Percentiles rank a stretch among this genome's conserved stretches.
These are phyloP conservation scores for Uropetala carovei DNA, from an alignment of 2,888 invertebrate genomes.

Conservation along the genomic window DNA sequence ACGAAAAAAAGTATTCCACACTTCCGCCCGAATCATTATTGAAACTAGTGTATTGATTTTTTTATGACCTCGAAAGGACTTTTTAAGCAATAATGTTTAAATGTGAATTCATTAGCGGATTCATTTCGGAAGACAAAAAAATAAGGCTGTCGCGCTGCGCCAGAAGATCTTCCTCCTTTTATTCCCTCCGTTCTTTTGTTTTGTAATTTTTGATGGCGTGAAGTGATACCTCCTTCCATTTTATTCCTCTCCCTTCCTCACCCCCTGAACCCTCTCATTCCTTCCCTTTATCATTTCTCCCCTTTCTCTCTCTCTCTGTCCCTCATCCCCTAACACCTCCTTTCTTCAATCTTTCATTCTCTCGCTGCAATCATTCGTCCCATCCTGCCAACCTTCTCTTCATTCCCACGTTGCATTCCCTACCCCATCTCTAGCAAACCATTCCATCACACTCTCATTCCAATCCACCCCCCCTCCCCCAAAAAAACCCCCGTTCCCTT, in stretches of 20 bases:
- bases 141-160: neutral
- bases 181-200: neutral
- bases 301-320: neutral
- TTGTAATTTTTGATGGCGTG: neutral
- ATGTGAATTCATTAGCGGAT: conserved; percentile 2
- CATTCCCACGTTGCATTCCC: neutral
- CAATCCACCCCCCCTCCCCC: neutral
- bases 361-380: neutral
- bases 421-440: too few relatives aligned
- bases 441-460: neutral
- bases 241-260: neutral
- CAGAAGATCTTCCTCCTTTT: neutral
- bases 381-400: neutral
- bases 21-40: neutral
- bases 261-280: neutral
- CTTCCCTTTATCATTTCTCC: neutral
- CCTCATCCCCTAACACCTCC: neutral
- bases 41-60: neutral
- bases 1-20: too few relatives aligned
- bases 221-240: neutral
- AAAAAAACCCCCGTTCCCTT: neutral
- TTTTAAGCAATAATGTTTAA: neutral
- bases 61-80: neutral
- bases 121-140: neutral
- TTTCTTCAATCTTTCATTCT: neutral